A percentile compares a stretch with the other conserved stretches of the same genome.
phyloP scores from a whole-genome alignment of 2,888 invertebrate species.

The Lordiphosa fenestrarum region DNA sequence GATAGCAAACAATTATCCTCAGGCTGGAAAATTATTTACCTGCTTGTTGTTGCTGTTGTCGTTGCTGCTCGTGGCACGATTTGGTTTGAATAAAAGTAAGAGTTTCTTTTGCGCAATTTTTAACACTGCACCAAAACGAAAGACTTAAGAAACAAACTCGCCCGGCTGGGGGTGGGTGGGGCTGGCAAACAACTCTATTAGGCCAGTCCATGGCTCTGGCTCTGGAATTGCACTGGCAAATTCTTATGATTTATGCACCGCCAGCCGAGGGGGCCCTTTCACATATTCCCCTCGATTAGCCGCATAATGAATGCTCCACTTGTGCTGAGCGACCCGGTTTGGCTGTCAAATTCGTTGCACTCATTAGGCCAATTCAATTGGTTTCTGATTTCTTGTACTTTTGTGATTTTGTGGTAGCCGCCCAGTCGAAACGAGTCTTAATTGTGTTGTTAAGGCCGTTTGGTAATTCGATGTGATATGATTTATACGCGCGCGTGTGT shows the following conservation, averaged over 20 bases:
- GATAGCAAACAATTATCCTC: slow-evolving; percentile 59
- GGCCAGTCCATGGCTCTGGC: slow-evolving; percentile 19
- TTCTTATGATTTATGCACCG: slow-evolving; percentile 1
- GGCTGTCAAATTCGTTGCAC: slow-evolving; percentile 71
- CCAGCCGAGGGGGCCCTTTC: slow-evolving; percentile 45
- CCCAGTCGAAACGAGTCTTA: slow-evolving; percentile 42
- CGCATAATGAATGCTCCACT: slow-evolving; percentile 32
- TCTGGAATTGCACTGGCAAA: slow-evolving; percentile 4
- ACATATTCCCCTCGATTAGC: slow-evolving; percentile 53
- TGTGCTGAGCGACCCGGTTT: slow-evolving; percentile 1
- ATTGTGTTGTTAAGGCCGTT: slow-evolving; percentile 69
- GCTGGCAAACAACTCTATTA: slow-evolving; percentile 56
- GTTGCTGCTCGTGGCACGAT: slow-evolving; percentile 27
- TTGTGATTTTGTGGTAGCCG: not conserved
- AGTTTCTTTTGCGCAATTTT: slow-evolving; percentile 54
- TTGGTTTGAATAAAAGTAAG: slow-evolving; percentile 44
- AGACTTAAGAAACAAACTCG: slow-evolving; percentile 69
- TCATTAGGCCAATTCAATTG: slow-evolving; percentile 69
- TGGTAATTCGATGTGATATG: slow-evolving; percentile 54
- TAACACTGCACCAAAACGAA: slow-evolving; percentile 49
- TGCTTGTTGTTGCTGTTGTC: slow-evolving; percentile 11
- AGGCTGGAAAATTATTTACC: slow-evolving; percentile 26
- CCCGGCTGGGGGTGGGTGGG: not conserved
- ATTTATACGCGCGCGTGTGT: slow-evolving; percentile 8
- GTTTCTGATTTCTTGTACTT: slow-evolving; percentile 15